Percentiles rank a stretch among this genome's conserved stretches.
Conservation (phyloP, 2,797 vertebrate genomes). For the Hoplostethus atlanticus region DNA sequence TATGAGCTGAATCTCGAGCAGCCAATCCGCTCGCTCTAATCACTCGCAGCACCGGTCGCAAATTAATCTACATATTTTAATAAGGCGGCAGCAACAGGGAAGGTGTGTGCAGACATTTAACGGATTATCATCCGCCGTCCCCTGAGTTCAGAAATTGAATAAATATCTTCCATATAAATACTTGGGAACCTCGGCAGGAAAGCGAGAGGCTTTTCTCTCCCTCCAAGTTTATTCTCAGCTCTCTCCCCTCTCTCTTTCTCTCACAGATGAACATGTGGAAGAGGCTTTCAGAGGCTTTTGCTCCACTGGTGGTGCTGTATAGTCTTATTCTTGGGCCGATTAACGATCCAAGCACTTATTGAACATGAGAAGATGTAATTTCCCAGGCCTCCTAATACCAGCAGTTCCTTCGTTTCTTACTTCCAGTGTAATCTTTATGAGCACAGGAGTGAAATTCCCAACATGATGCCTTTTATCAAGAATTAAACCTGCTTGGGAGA, state of each 20-base stretch:
- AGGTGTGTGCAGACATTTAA: constrained; percentile 93
- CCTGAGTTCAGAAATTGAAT: constrained; percentile 88
- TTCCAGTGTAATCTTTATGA: constrained; percentile 73
- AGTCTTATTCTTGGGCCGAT: constrained; percentile 77
- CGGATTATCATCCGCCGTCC: constrained; percentile 91
- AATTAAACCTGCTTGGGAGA: constrained; percentile 77
- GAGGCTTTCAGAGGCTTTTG: constrained; percentile 66
- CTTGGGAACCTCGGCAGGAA: constrained; percentile 67
- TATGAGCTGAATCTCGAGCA: constrained; percentile 92
- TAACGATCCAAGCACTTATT: constrained; percentile 78
- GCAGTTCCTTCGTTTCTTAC: constrained; percentile 68
- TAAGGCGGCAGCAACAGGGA: constrained; percentile 88
- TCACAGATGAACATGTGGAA: constrained; percentile 58
- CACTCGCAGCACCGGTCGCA: constrained; percentile 89
- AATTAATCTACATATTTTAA: constrained; percentile 98
- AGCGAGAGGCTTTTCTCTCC: constrained; percentile 69
- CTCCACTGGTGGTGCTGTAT: constrained; percentile 67
- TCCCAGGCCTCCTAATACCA: constrained; percentile 73
- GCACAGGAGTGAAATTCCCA: constrained; percentile 61
- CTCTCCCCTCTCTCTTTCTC: constrained; percentile 35
- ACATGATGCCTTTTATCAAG: constrained; percentile 62
- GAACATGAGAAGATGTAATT: constrained; percentile 75
- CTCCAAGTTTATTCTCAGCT: constrained; percentile 47
- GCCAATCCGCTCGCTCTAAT: constrained; percentile 90
- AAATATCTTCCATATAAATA: constrained; percentile 84